Conservation (phyloP, 2,797 vertebrate species). For the Setipinna tenuifilis region DNA sequence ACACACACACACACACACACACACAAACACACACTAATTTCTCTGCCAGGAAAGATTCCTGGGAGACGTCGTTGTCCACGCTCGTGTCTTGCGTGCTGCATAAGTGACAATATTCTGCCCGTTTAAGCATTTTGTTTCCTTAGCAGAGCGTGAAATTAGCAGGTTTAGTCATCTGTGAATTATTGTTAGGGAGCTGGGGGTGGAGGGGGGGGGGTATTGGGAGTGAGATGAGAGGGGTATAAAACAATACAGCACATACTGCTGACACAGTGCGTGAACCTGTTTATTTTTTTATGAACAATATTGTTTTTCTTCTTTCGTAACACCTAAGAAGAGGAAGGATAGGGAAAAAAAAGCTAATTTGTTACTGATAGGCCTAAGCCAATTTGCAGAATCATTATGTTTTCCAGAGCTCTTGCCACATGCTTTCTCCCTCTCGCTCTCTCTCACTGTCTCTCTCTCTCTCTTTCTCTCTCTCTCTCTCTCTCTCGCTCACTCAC, state of each 20-base stretch:
- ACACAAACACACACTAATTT: not conserved
- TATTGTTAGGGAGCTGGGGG: constrained; percentile 40
- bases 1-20: constrained; percentile 9
- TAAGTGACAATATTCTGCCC: constrained; percentile 67
- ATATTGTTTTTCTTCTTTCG: constrained; percentile 31
- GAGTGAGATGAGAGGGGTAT: constrained; percentile 3
- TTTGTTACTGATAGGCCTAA: constrained; percentile 45
- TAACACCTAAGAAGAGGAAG: not conserved
- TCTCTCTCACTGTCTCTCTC: not conserved
- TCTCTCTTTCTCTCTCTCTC: not conserved
- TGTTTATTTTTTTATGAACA: constrained; percentile 13
- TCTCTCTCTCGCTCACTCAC: not conserved
- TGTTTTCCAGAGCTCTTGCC: constrained; percentile 29
- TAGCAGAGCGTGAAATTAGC: constrained; percentile 69
- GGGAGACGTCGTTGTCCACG: not conserved
- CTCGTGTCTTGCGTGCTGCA: constrained; percentile 48
- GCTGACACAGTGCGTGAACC: constrained; percentile 37
- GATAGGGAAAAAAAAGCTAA: constrained; percentile 35
- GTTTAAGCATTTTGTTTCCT: constrained; percentile 71
- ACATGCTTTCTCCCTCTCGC: not conserved
- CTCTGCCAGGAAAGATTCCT: not conserved
- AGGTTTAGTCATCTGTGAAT: constrained; percentile 60
- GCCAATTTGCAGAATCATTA: constrained; percentile 46
- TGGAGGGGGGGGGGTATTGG: not conserved
- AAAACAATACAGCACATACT: constrained; percentile 37